A percentile compares a stretch with the other conserved stretches of the same genome.
Evolutionary conservation across 1,140 invertebrate species (phyloP).

Genomic region (Apis cerana): DNA sequence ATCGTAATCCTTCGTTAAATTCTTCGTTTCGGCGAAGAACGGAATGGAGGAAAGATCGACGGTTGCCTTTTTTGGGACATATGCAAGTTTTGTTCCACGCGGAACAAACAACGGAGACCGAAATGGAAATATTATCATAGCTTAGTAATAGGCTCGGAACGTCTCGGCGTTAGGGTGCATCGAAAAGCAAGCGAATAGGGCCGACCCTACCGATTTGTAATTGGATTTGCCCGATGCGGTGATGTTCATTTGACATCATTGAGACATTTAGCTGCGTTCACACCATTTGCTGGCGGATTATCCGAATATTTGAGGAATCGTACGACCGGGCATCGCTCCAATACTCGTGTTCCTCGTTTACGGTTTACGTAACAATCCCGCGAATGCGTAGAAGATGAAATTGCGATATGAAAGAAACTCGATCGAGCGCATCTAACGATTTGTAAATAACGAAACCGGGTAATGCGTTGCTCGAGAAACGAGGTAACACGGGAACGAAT

Average conservation of each 20-base stretch:
- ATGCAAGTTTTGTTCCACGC: slow-evolving; percentile 41
- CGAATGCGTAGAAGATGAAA: no score
- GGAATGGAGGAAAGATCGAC: background rate
- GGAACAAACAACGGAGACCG: slow-evolving; percentile 64
- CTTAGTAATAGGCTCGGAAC: slow-evolving; percentile 74
- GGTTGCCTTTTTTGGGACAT: slow-evolving; percentile 46
- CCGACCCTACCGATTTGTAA: slow-evolving; percentile 68
- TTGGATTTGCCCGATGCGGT: slow-evolving; percentile 74
- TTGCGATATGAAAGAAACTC: no score
- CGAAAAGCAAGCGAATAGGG: slow-evolving; percentile 50
- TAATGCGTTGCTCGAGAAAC: background rate
- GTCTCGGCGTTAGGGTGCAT: slow-evolving; percentile 57
- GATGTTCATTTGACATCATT: slow-evolving; percentile 80
- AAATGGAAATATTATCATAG: slow-evolving; percentile 76
- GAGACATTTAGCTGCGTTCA: slow-evolving; percentile 68
- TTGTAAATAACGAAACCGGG: no score
- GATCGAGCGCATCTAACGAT: background rate
- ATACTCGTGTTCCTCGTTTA: background rate
- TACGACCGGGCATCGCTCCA: background rate
- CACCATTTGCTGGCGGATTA: slow-evolving; percentile 69
- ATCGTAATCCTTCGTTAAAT: background rate
- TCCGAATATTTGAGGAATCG: slow-evolving; percentile 61
- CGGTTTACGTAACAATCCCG: no score
- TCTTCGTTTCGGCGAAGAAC: background rate
- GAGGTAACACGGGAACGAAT: background rate